Percentiles rank a stretch among this genome's conserved stretches.
Evolutionary conservation across 1,140 invertebrate genomes (phyloP).

Genomic region (Drosophila kikkawai): DNA sequence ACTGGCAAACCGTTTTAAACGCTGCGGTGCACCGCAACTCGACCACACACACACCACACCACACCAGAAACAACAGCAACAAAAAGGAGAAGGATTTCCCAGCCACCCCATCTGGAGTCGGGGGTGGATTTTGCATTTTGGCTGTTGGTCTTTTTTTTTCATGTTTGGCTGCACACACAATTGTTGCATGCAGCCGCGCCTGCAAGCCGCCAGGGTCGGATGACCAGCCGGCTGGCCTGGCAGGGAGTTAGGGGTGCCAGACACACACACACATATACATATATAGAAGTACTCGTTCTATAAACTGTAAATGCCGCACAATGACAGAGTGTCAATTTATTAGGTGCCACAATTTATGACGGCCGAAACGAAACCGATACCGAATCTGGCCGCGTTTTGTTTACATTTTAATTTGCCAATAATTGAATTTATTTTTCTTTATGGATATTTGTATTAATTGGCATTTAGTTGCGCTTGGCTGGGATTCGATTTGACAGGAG

Average conservation of each 20-base stretch:
- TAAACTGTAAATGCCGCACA: constrained; percentile 80
- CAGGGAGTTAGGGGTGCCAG: not conserved
- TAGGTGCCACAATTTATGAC: constrained; percentile 80
- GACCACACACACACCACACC: constrained; percentile 41
- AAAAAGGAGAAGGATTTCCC: constrained; percentile 6
- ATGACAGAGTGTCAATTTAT: constrained; percentile 82
- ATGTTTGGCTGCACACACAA: constrained; percentile 55
- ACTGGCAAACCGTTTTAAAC: constrained; percentile 78
- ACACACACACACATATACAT: not conserved
- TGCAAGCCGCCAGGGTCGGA: constrained; percentile 28
- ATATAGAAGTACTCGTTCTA: constrained; percentile 17
- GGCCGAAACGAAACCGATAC: constrained; percentile 51
- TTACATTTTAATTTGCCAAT: constrained; percentile 67
- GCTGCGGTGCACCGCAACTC: constrained; percentile 72
- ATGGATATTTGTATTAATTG: constrained; percentile 52
- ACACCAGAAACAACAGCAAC: constrained; percentile 14
- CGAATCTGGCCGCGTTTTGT: constrained; percentile 43
- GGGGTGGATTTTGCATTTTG: constrained; percentile 55
- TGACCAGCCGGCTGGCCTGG: constrained; percentile 2
- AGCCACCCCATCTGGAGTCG: constrained; percentile 15
- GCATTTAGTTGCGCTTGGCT: constrained; percentile 17
- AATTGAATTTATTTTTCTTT: constrained; percentile 64
- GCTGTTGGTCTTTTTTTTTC: constrained; percentile 44
- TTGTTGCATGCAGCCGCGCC: constrained; percentile 69
- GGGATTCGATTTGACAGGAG: constrained; percentile 9